Percentiles rank a stretch among this genome's conserved stretches.
Conservation (phyloP, 2,888 invertebrate species). For the Calephelis perditalis region DNA sequence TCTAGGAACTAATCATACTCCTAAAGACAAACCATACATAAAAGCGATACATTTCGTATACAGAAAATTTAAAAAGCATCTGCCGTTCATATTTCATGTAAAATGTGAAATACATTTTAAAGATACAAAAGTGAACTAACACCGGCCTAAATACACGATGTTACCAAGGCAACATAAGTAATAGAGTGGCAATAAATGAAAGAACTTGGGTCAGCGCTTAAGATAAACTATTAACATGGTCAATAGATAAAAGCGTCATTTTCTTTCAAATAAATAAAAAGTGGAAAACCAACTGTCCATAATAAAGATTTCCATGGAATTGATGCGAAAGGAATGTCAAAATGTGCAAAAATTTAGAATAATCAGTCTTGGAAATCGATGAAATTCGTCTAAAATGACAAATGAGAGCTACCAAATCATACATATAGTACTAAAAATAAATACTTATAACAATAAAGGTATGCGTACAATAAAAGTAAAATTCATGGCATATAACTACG, state of each 20-base stretch:
- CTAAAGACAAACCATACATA: background rate
- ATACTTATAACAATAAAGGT: constrained; percentile 63
- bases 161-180: constrained; percentile 27
- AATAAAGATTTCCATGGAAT: constrained; percentile 27
- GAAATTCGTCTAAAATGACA: constrained; percentile 48
- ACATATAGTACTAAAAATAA: constrained; percentile 55
- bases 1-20: constrained; percentile 3
- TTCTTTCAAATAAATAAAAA: constrained; percentile 41
- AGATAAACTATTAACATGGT: constrained; percentile 58
- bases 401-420: constrained; percentile 38
- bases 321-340: constrained; percentile 55
- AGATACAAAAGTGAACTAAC: constrained; percentile 13
- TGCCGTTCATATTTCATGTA: constrained; percentile 10
- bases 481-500: constrained; percentile 36
- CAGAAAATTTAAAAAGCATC: background rate
- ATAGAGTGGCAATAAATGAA: constrained; percentile 27
- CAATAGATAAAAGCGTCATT: constrained; percentile 65
- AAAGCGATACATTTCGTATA: constrained; percentile 1
- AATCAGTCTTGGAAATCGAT: constrained; percentile 73
- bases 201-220: constrained; percentile 42
- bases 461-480: constrained; percentile 29
- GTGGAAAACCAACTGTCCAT: constrained; percentile 13
- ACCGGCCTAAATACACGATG: constrained; percentile 17
- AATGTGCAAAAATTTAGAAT: constrained; percentile 64
- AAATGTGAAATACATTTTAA: constrained; percentile 8